Evolutionary conservation across 1,140 invertebrate genomes (phyloP), one percentile per base, ranked within the genome.

Genomic region (Hermetia illucens): DNA sequence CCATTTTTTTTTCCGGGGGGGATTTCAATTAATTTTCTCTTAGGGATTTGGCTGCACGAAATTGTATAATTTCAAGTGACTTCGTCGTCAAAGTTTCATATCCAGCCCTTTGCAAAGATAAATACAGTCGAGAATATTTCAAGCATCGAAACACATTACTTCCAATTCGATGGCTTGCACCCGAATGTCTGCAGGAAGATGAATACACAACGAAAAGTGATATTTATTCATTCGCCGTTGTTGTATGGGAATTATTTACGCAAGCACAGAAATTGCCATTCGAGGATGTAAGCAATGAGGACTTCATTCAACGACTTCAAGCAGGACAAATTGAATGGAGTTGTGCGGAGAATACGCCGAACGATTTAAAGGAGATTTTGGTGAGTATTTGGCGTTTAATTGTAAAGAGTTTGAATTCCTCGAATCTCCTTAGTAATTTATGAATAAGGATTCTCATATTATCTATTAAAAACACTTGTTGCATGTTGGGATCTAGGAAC

Each of bases 201-300:
- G 87, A 91, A 44, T 93, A 83, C 55, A 91, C 89, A 1, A 86
- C 82, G 4, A 90, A 94, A 55, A 92, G 87, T 55, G 92, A 96
- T 59, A 84, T 94, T 0, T 97, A 89, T 67, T 82, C 88, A 41
- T 95, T 81, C 55, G 88, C 81, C 0, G 83, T 83, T 12, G 67
- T 93, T 1, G 72, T 89, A 18, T 95, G 88, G 87, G 92, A 97
- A 62, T 63, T 72, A 35, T 61, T 55, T 47, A 60, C 50, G 56
- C 76, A 80, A 39, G 79, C 84, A 57, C 90, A 85, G 0, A 79
- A 86, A 47, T 61, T 90, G 29, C 92, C 91, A 0, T 89, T 90
- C 50, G 72, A 75, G 8, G 81, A 86, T 43, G 64, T 85, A 36
- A 78, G 74, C 48, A 84, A 90, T 51, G 79, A 79, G 31, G 75